phyloP scores from a whole-genome alignment of 2,797 vertebrate species.

The Trachops cirrhosus region DNA sequence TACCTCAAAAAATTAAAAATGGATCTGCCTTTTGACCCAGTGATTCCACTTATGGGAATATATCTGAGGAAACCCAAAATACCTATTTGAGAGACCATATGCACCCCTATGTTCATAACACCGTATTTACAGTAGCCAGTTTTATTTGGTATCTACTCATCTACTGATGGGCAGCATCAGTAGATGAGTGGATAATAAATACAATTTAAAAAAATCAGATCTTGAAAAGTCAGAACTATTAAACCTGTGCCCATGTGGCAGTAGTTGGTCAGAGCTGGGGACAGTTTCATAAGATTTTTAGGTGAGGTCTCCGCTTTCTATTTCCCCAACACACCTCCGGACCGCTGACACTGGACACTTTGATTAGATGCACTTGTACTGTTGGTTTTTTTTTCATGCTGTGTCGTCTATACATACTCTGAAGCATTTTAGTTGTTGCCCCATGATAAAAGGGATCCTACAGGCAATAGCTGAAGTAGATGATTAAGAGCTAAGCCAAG shows the following conservation, averaged over 20 bases:
- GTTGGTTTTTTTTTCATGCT: background rate
- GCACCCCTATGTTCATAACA: background rate
- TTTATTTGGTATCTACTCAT: background rate
- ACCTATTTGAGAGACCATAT: background rate
- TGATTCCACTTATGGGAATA: background rate
- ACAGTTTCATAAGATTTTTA: background rate
- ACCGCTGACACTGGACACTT: background rate
- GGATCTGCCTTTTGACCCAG: background rate
- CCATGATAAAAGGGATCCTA: background rate
- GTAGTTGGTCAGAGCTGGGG: background rate
- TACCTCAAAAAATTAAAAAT: background rate
- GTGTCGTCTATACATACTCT: background rate
- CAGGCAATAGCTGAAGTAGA: background rate
- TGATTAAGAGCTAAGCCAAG: background rate
- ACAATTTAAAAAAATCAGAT: background rate
- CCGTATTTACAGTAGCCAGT: background rate
- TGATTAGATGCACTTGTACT: background rate
- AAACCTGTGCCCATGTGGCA: background rate
- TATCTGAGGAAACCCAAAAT: background rate
- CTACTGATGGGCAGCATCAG: no score
- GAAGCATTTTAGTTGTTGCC: slow-evolving; percentile 32
- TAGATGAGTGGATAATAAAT: background rate
- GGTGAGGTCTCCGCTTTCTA: background rate
- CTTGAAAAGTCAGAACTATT: background rate
- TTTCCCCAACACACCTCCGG: background rate